Base-by-base conservation (phyloP, 2,113 vertebrate species). In the Leuciscus idus region DNA sequence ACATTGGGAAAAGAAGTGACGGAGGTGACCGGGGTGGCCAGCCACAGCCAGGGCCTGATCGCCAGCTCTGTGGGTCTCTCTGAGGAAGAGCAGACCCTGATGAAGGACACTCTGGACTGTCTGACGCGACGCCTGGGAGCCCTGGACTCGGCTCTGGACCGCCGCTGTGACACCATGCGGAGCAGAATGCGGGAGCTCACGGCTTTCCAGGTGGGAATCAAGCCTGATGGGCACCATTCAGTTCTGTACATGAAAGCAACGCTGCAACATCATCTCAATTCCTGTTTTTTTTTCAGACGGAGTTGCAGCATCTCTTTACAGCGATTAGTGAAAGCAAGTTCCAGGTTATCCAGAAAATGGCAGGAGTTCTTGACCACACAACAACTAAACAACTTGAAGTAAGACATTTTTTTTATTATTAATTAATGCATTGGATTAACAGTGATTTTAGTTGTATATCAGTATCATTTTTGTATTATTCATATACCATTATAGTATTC, bases 341-440 rank as follows among this genome's bases (percentile, higher is more conserved):
- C 30, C 92, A 96, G 86, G 78, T 97, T 87, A 93, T 98, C 19
- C 97, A 98, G 91, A 98, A 97, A 89, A 93, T 97, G 87, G 93
- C 96, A 0, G 96, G 95, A 62, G 94, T 93, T 72, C 92, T 92
- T 52, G 96, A 98, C 81, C 94, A 93, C 61, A 96, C 97, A 52
- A 94, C 97, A 64, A 95, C 92, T 70, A 97, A 98, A 86, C 98
- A 99, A 91, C 95, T 97, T 59, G 95, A 99, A 96, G 98, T 99
- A 93, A 66, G 70, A 82, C 0, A 2, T 9, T 43, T 9, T 43
- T 72, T 12, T 72, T 21, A 72, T 72, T 43, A 43, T 43, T 72
- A 39, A 72, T 39, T 39, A 39, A 72, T 72, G 33, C 9, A 23
- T 4, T 10, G 17, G 7, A 36, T 70, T 72, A 72, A 39, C 66